Evolutionary conservation across 2,888 invertebrate species (phyloP), one percentile per base, ranked within the genome.

Genomic region (Eupelmus urozonus): DNA sequence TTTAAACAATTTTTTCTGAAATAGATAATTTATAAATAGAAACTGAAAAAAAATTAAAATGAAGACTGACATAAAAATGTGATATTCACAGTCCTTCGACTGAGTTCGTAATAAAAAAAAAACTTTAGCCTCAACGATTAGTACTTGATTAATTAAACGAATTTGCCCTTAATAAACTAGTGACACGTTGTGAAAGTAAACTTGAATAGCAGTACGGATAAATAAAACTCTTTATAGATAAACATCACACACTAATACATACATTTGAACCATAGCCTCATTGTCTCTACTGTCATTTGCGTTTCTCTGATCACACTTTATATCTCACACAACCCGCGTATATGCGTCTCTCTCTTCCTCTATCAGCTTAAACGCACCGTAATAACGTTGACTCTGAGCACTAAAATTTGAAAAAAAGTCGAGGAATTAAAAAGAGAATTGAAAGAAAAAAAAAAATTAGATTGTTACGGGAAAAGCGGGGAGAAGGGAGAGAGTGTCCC

Each of bases 401-500:
- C 65, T 27, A 40, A 16, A 49, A 27, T 45, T 13, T 13, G 2
- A 45, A 45, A 13, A 16, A 16, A 13, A 45, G 45, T 34, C 45
- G 13, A 45, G 23, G 13, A n/a, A 59, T 25, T 25, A 57, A 7
- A 27, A 55, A 49, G 20, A 34, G 16, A 70, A 9, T 45, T 2
- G 4, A 63, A 18, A 40, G 53, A 27, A 59, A 23, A 67, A n/a
- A 75, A 69, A 53, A 45, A 23, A 40, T 5, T 63, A 5, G 51
- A 23, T 27, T 34, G 9, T 5, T 25, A 29, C 49, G 51, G 25
- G 11, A 57, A 70, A 49, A 55, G 51, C 23, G 23, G 25, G 70
- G 55, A 66, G 66, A 72, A 45, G 59, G 18, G 53, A 63, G 25
- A 70, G 25, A 51, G 72, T 71, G 63, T 34, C 18, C 49, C 71